A percentile compares a stretch with the other conserved stretches of the same genome.
Conservation (phyloP, 1,140 invertebrate genomes). For the Zaprionus davidi region DNA sequence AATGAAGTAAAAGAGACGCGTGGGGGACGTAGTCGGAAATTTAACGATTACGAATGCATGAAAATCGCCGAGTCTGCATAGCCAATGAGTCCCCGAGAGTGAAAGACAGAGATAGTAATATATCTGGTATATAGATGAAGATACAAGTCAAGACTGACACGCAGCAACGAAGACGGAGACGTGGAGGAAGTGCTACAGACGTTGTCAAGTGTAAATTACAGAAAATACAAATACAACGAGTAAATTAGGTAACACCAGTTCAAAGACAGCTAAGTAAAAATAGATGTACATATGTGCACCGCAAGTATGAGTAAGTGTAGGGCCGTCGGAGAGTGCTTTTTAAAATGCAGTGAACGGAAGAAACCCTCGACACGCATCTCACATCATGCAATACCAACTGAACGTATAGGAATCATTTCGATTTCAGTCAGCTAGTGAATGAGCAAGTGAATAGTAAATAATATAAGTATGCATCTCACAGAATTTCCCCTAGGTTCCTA, state of each 20-base stretch:
- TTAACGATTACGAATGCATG: conserved; percentile 62
- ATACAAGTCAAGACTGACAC: conserved; percentile 23
- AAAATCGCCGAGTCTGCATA: conserved; percentile 60
- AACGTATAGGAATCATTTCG: background rate
- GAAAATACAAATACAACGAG: conserved; percentile 10
- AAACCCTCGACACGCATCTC: conserved; percentile 20
- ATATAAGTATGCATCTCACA: background rate
- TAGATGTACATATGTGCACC: conserved; percentile 21
- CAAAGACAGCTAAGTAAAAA: conserved; percentile 36
- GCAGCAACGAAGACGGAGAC: background rate
- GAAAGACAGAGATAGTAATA: conserved; percentile 25
- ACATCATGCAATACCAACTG: conserved; percentile 6
- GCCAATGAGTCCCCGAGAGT: conserved; percentile 46
- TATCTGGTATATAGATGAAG: conserved; percentile 6
- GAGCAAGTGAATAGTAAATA: background rate
- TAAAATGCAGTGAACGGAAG: conserved; percentile 14
- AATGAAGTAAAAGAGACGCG: conserved; percentile 15
- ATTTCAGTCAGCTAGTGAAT: background rate
- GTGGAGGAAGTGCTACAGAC: conserved; percentile 42
- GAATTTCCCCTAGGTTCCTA: background rate
- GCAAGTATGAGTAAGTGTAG: background rate
- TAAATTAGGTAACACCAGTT: conserved; percentile 36
- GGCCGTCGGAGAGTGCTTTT: conserved; percentile 2
- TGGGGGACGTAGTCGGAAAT: conserved; percentile 48
- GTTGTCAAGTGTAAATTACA: conserved; percentile 52